Evolutionary conservation across 2,113 vertebrate species (phyloP), one percentile per base, ranked within the genome.

Genomic region (Pseudopodoces humilis): DNA sequence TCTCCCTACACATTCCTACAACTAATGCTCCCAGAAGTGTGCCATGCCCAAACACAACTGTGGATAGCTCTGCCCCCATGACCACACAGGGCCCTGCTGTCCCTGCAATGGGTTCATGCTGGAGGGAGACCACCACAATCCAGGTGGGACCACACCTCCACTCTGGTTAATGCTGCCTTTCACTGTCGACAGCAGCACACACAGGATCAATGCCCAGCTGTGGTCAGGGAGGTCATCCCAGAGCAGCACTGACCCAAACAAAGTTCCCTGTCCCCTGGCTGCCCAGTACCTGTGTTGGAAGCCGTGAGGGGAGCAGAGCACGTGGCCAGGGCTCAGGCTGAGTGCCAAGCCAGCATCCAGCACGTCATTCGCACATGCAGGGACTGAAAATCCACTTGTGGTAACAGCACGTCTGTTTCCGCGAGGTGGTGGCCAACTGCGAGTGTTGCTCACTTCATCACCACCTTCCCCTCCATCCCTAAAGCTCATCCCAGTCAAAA

Each of bases 371-470:
- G 0, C 95, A 97, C 96, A 88, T 94, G 90, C 92, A 77, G 59
- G 43, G 83, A 92, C 91, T 94, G 95, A 58, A 93, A 92, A 93
- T 86, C 92, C 92, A 88, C 95, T 96, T 90, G 94, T 77, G 94
- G 86, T 93, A 95, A 94, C 91, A 88, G 91, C 92, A 88, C 72
- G 95, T 96, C 95, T 96, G 95, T 95, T 96, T 55, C 86, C 9
- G 41, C 9, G 37, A 96, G 96, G 94, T 94, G 95, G 92, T 93
- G 95, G 94, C 95, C 92, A 95, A 96, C 96, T 97, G 92, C 0
- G 68, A 95, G 79, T 35, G 86, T 44, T 96, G 96, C 95, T 97
- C 95, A 95, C 92, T 97, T 96, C 91, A 88, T 92, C 92, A 96
- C 64, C 92, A 96, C 95, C 94, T 88, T 94, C 91, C 64, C 30